phyloP scores from a whole-genome alignment of 2,888 invertebrate species.

The Sepioteuthis lessoniana region DNA sequence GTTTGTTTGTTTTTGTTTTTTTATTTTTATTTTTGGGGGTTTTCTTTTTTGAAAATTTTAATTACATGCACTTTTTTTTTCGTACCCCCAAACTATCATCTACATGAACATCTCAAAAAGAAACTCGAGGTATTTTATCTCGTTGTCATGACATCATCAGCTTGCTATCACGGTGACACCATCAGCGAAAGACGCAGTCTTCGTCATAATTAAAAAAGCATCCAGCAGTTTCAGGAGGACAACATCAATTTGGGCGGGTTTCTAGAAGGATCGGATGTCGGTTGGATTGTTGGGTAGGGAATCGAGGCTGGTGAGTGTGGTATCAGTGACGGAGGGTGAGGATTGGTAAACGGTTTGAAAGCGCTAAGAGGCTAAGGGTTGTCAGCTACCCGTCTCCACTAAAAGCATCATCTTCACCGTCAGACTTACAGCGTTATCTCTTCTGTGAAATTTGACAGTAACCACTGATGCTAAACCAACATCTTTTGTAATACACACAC shows the following conservation, averaged over 20 bases:
- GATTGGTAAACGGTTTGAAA: too few relatives aligned
- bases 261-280: background rate
- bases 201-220: background rate
- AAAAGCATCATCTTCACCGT: background rate
- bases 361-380: background rate
- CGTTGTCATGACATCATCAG: background rate
- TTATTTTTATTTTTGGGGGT: too few relatives aligned
- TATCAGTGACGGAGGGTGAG: background rate
- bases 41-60: too few relatives aligned
- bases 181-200: background rate
- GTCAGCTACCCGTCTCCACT: background rate
- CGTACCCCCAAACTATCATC: background rate
- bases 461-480: background rate
- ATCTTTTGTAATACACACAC: background rate
- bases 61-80: background rate
- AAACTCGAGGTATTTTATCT: background rate
- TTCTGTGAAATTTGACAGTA: background rate
- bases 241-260: background rate
- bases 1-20: background rate
- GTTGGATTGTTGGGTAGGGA: background rate
- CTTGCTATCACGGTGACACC: background rate
- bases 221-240: background rate
- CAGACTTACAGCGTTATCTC: background rate
- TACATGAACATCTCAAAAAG: background rate
- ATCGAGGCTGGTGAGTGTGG: background rate